phyloP scores from a whole-genome alignment of 2,113 vertebrate species.

The Cromileptes altivelis region DNA sequence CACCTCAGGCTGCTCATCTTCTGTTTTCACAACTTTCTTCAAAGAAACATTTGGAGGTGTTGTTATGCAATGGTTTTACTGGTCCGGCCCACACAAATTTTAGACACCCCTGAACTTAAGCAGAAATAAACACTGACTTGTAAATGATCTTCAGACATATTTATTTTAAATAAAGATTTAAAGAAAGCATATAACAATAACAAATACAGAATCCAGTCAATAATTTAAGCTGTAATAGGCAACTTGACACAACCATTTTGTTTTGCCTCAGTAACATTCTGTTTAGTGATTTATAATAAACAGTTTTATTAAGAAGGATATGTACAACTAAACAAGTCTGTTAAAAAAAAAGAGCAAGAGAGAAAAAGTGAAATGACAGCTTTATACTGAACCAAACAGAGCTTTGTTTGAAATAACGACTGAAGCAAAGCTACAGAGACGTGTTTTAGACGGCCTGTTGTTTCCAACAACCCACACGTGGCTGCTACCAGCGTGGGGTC shows the following conservation, averaged over 20 bases:
- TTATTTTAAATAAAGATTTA: conserved; percentile 73
- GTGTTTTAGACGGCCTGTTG: conserved; percentile 19
- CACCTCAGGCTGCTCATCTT: too few relatives aligned
- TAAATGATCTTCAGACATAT: conserved; percentile 55
- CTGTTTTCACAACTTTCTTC: too few relatives aligned
- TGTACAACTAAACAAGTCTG: conserved; percentile 50
- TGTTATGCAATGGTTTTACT: too few relatives aligned
- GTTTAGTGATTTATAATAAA: conserved; percentile 59
- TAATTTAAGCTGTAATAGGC: conserved; percentile 68
- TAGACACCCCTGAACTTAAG: too few relatives aligned
- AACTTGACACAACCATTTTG: conserved; percentile 62
- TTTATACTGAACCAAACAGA: conserved; percentile 14
- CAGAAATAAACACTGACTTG: conserved; percentile 38
- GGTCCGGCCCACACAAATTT: too few relatives aligned
- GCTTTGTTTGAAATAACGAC: conserved; percentile 26
- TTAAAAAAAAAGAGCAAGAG: conserved; percentile 13
- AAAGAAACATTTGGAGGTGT: too few relatives aligned
- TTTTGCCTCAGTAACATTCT: conserved; percentile 67
- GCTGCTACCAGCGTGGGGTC: conserved; percentile 24
- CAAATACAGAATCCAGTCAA: conserved; percentile 75
- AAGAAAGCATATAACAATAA: conserved; percentile 63
- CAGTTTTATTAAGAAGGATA: conserved; percentile 50
- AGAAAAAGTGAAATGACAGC: conserved; percentile 22
- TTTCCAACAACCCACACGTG: conserved; percentile 26
- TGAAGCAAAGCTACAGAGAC: conserved; percentile 40